Evolutionary conservation across 2,888 invertebrate species (phyloP), one percentile per base, ranked within the genome.

Genomic region (Caenorhabditis afra): DNA sequence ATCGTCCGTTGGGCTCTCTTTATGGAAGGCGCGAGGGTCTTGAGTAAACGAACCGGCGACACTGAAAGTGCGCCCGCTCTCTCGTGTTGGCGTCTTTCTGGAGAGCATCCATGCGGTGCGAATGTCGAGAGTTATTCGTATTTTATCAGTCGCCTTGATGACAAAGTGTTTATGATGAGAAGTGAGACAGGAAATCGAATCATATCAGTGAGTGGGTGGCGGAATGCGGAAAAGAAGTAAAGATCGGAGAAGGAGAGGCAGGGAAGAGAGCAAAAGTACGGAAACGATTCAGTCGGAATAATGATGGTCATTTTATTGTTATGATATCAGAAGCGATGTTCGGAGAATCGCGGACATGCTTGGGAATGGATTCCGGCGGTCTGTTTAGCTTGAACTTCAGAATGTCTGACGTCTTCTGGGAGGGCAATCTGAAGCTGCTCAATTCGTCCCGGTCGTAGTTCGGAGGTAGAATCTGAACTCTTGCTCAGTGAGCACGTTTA

Each of bases 31-130:
- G 22, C 4, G 29, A 29, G 29, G 29, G 29, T 50, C 23, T 64
- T 70, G 52, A 70, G 70, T 70, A 70, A 70, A 70, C 70, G 70
- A 70, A 61, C 61, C 61, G 52, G 45, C 18, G 12, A 41, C 41
- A 41, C 5, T 20, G 16, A 3, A 11, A 20, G 7, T 41, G 44
- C 61, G 59, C 59, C 18, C 59, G 70, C 53, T 1, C 45, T 53
- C 37, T 16, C 20, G 68, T 39, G 68, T 50, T 14, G 18, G 14
- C 22, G 20, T 4, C 16, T 2, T 18, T 20, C 22, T 10, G 1
- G 18, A 35, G 41, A 47, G 37, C 12, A 22, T 22, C 18, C 14
- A 11, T 37, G 53, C n/a, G n/a, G n/a, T 35, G 53, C n/a, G 37
- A 37, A n/a, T 35, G 29, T n/a, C 16, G 53, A 53, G 7, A 18